phyloP scores from a whole-genome alignment of 1,140 invertebrate genomes.

The Arion vulgaris region DNA sequence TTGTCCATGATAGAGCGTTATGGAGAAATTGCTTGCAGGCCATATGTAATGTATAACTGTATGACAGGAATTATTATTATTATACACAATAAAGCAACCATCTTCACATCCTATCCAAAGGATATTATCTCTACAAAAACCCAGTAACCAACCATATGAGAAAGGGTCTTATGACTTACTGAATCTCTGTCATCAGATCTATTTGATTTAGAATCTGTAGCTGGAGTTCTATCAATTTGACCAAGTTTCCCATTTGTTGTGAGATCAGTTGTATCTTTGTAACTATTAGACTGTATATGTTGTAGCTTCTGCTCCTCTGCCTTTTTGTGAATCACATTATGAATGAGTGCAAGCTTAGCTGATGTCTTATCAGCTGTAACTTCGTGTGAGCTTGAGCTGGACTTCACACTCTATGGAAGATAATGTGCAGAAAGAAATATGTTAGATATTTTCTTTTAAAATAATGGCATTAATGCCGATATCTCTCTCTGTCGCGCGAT shows the following conservation, averaged over 20 bases:
- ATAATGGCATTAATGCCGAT: too few relatives aligned
- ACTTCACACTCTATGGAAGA: not conserved
- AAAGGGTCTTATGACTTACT: conserved; percentile 5
- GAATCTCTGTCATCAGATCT: conserved; percentile 2
- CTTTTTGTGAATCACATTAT: conserved; percentile 1
- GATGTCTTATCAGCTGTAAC: not conserved
- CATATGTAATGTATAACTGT: too few relatives aligned
- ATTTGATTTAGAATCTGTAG: not conserved
- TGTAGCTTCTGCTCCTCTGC: not conserved
- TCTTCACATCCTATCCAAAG: too few relatives aligned
- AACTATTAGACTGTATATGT: not conserved
- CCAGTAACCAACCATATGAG: too few relatives aligned
- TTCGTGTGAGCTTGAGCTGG: not conserved
- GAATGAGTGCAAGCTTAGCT: conserved; percentile 1
- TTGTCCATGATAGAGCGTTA: too few relatives aligned
- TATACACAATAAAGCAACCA: too few relatives aligned
- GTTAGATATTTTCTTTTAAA: too few relatives aligned
- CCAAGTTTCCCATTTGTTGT: not conserved
- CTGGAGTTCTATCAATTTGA: not conserved
- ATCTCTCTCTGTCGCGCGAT: too few relatives aligned
- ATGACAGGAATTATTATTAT: too few relatives aligned
- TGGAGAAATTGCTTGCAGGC: too few relatives aligned
- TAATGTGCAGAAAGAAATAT: not conserved
- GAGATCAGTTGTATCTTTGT: not conserved
- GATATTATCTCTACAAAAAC: too few relatives aligned